Conservation (phyloP, 2,797 vertebrate species). For the Oryzias dopingdopingensis region DNA sequence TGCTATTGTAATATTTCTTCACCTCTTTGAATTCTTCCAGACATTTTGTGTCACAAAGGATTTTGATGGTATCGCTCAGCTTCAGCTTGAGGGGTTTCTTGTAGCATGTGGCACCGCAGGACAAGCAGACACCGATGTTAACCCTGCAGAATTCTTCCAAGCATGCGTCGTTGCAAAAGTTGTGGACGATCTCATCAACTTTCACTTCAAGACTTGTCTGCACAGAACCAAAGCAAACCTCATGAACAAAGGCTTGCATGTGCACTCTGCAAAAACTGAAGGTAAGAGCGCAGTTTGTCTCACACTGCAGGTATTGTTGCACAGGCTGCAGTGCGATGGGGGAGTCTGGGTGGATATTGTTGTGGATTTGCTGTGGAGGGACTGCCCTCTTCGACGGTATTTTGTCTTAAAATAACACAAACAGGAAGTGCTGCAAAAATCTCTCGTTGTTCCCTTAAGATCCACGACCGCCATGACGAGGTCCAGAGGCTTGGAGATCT, state of each 20-base stretch:
- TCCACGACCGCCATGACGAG: constrained; percentile 90
- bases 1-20: not conserved
- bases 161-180: constrained; percentile 46
- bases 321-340: constrained; percentile 79
- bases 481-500: constrained; percentile 84
- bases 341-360: not conserved
- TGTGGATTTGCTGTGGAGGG: not conserved
- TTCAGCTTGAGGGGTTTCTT: constrained; percentile 22
- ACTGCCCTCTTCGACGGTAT: not conserved
- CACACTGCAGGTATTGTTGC: constrained; percentile 84
- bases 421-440: constrained; percentile 90
- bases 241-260: rapidly evolving
- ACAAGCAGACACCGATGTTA: constrained; percentile 10
- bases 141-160: constrained; percentile 22
- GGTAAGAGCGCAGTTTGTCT: constrained; percentile 28
- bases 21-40: constrained; percentile 43
- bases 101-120: constrained; percentile 25
- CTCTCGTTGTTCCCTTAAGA: constrained; percentile 79
- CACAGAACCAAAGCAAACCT: not conserved
- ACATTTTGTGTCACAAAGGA: constrained; percentile 29
- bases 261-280: not conserved
- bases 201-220: constrained; percentile 23
- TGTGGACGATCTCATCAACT: not conserved
- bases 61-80: constrained; percentile 19
- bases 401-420: constrained; percentile 81